Evolutionary conservation across 2,888 invertebrate genomes (phyloP), one percentile per base, ranked within the genome.

Genomic region (Catocala nupta): DNA sequence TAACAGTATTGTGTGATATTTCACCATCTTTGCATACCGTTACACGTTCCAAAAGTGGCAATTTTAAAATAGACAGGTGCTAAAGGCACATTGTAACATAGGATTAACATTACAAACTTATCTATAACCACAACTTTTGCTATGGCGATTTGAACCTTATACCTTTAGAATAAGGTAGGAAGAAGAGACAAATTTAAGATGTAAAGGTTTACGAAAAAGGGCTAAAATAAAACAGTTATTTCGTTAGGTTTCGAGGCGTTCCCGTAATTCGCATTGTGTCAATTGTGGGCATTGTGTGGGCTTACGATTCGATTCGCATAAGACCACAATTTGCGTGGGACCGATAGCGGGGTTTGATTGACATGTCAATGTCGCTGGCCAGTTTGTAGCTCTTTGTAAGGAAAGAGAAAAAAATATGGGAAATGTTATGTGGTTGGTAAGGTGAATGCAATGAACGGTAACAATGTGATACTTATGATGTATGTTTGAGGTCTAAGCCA

Each of bases 221-320:
- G 72, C 60, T 73, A 71, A 73, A 71, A 70, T 77, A 73, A 76
- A 78, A 85, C 82, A 81, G 83, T 84, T 86, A 84, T 76, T 62
- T 63, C 51, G 56, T 63, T 63, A 74, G 68, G 72, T 75, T 70
- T 66, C 59, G 71, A 81, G 84, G 85, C 84, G 85, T 86, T 82
- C 80, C 83, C 78, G 77, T 78, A 81, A 82, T 82, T 51, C 51
- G 70, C 69, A 85, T 85, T 89, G 90, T 87, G 74, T 86, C 86
- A 87, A 87, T 90, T 88, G 88, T 87, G 73, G 59, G 60, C 62
- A 80, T 82, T 82, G 59, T 58, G 36, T 54, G 36, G 34, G 59
- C 63, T 70, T 56, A 78, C 85, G 86, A 88, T 89, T 87, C 70
- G 83, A 83, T 83, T 80, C 86, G 81, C 83, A 81, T 81, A 77